A percentile compares a stretch with the other conserved stretches of the same genome.
Conservation (phyloP, 2,888 invertebrate genomes). For the Bruchidius siliquastri region DNA sequence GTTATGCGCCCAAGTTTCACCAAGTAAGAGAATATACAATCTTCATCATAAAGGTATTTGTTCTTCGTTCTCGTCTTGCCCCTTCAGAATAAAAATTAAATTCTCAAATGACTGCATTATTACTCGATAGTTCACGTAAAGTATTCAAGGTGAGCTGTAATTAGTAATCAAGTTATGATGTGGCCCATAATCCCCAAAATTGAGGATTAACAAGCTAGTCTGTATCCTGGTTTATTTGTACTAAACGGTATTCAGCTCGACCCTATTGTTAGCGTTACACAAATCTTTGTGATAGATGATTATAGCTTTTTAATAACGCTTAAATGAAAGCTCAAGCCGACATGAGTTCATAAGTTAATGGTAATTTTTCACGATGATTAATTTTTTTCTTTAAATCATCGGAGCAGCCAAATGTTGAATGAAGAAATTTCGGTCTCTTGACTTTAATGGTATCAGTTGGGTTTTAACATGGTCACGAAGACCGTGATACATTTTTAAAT, state of each 20-base stretch:
- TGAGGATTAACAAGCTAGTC: background rate
- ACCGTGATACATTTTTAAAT: background rate
- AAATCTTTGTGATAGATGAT: background rate
- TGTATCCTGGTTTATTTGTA: background rate
- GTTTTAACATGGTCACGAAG: background rate
- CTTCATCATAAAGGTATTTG: no score
- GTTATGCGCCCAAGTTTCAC: no score
- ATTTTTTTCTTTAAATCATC: background rate
- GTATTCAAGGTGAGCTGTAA: background rate
- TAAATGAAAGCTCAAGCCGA: background rate
- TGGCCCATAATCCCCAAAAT: background rate
- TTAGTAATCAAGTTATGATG: background rate
- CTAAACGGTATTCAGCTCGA: background rate
- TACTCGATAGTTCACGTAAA: background rate
- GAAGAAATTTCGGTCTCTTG: background rate
- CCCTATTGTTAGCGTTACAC: background rate
- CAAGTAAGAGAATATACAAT: no score
- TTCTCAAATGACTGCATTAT: background rate
- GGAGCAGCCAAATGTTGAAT: background rate
- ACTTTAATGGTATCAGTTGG: background rate
- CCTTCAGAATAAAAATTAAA: no score
- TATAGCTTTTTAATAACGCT: background rate
- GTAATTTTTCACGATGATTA: background rate
- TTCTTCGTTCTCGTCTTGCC: no score
- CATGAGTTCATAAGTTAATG: background rate